These are phyloP conservation scores for Oreochromis tanganicae DNA, from an alignment of 2,113 vertebrate genomes.

Conservation along the genomic window DNA sequence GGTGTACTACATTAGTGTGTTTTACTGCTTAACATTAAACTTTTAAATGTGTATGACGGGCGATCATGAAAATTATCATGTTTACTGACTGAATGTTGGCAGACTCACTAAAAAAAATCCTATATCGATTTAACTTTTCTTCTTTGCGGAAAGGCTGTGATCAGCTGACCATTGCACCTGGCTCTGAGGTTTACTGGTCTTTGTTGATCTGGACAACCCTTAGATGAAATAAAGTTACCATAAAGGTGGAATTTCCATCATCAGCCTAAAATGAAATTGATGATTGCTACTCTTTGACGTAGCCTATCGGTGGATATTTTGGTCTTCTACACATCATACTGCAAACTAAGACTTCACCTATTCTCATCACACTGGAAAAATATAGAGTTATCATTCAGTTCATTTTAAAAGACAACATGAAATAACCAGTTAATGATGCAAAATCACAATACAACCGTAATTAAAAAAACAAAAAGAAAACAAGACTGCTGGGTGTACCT, in stretches of 20 bases:
- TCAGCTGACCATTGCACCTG: neutral
- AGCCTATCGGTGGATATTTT: neutral
- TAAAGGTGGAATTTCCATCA: neutral
- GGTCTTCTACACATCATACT: neutral
- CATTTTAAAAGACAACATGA: neutral
- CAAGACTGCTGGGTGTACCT: rapidly evolving
- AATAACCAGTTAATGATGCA: neutral
- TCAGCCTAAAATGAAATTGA: neutral
- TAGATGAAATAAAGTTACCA: neutral
- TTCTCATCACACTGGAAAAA: neutral
- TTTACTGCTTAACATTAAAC: neutral
- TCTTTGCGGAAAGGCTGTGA: neutral
- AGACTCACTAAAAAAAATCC: neutral
- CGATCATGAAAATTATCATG: neutral
- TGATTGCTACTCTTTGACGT: neutral
- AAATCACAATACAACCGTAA: no score
- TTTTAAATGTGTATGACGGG: neutral
- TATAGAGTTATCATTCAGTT: neutral
- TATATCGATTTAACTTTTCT: rapidly evolving
- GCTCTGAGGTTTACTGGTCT: neutral
- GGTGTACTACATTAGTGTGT: neutral
- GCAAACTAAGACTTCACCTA: neutral
- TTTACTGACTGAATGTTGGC: neutral
- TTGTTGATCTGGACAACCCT: neutral
- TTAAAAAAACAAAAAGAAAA: rapidly evolving